These are phyloP conservation scores for Pycnomerus fuliginosus DNA, from an alignment of 2,888 invertebrate genomes.

Conservation along the genomic window DNA sequence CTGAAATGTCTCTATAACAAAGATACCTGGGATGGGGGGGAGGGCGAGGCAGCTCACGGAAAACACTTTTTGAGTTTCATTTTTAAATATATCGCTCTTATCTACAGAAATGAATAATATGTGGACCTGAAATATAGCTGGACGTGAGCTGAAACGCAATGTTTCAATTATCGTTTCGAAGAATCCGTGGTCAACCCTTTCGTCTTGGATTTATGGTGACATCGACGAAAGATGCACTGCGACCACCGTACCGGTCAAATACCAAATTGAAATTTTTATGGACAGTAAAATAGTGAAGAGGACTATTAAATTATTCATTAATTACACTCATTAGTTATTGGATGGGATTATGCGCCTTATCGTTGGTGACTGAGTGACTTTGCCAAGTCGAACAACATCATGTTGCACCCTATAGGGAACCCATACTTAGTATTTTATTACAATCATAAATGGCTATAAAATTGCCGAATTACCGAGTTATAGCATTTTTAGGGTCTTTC, in stretches of 20 bases:
- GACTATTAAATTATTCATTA: slow-evolving; percentile 21
- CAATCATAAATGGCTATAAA: slow-evolving; percentile 30
- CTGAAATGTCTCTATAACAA: slow-evolving; percentile 15
- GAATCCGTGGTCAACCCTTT: slow-evolving; percentile 6
- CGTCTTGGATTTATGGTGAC: slow-evolving; percentile 6
- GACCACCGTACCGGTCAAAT: slow-evolving; percentile 16
- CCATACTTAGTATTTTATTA: slow-evolving; percentile 36
- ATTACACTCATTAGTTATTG: slow-evolving; percentile 16
- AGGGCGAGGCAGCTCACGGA: slow-evolving; percentile 9
- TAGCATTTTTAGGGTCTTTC: slow-evolving; percentile 26
- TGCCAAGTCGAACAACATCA: slow-evolving; percentile 1
- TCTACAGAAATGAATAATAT: slow-evolving; percentile 23
- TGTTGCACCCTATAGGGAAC: slow-evolving; percentile 25
- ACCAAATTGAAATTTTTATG: slow-evolving; percentile 20
- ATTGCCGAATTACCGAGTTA: slow-evolving; percentile 35
- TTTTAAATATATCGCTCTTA: slow-evolving; percentile 19
- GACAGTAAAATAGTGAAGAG: slow-evolving; percentile 18
- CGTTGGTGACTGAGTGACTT: slow-evolving; percentile 8
- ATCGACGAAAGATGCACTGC: slow-evolving; percentile 9
- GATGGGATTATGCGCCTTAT: slow-evolving; percentile 13
- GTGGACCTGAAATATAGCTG: slow-evolving; percentile 23
- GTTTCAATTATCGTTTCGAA: slow-evolving; percentile 23
- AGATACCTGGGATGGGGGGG: slow-evolving; percentile 2
- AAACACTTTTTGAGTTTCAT: slow-evolving; percentile 21
- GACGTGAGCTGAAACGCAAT: slow-evolving; percentile 21